Evolutionary conservation across 2,888 invertebrate species (phyloP).

Genomic region (Eurois occulta): DNA sequence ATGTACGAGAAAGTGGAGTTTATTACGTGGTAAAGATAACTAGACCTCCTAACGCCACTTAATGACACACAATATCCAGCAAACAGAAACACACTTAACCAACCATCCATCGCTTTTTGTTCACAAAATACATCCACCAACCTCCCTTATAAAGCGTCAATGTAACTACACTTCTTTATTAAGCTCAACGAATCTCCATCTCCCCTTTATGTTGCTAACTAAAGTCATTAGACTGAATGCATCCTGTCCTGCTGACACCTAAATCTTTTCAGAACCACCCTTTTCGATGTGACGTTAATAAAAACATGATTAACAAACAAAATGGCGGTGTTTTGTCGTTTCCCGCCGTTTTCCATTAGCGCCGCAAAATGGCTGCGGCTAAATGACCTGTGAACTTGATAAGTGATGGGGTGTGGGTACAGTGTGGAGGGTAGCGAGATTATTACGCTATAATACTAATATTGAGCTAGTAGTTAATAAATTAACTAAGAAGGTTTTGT

Average conservation of each 20-base stretch:
- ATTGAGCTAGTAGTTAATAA: neutral
- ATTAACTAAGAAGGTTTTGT: no score
- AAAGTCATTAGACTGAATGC: slow-evolving; percentile 40
- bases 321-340: slow-evolving; percentile 69
- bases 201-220: slow-evolving; percentile 16
- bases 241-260: slow-evolving; percentile 38
- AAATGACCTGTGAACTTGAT: slow-evolving; percentile 80
- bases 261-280: slow-evolving; percentile 50
- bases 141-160: slow-evolving; percentile 9
- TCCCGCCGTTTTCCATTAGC: slow-evolving; percentile 74
- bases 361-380: slow-evolving; percentile 65
- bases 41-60: neutral
- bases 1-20: no score
- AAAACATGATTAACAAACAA: slow-evolving; percentile 66
- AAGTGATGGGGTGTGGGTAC: slow-evolving; percentile 62
- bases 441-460: slow-evolving; percentile 5
- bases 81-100: slow-evolving; percentile 22
- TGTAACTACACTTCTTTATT: slow-evolving; percentile 2
- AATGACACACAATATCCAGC: slow-evolving; percentile 7
- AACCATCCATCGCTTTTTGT: slow-evolving; percentile 26
- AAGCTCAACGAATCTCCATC: neutral
- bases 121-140: slow-evolving; percentile 36
- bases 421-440: slow-evolving; percentile 39
- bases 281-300: slow-evolving; percentile 51
- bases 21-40: no score